Base-by-base conservation (phyloP, 2,888 invertebrate species). In the Volucella inanis region DNA sequence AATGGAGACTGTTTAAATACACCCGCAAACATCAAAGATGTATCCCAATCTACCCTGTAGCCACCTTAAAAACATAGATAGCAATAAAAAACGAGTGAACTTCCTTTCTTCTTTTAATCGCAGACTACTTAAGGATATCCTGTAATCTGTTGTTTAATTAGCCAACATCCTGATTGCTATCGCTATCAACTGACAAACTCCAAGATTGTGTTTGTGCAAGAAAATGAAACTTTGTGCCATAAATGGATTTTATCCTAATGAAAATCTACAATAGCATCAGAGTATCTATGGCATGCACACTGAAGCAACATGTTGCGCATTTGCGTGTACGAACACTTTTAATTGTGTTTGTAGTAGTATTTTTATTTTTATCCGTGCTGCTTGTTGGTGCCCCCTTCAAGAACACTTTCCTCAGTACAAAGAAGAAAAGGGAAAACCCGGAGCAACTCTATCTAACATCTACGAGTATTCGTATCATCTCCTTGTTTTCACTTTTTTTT, bases 71-170 rank as follows among this genome's bases (percentile, higher is more conserved):
- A 3, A 3, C 0, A 3, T 22, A 31, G 54, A 54, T 47, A 38
- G 43, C 22, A 41, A 47, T 47, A 47, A 8, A 57, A 15, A 45
- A 47, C 14, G 39, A 50, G 15, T 18, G 39, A 15, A 61, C 38
- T 38, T 47, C n/a, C 45, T 54, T 62, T 47, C 64, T 18, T 45
- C 6, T 31, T 31, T 31, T 43, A 68, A 81, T 76, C 76, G 70
- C 57, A 14, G 4, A 39, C 41, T 64, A 59, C 43, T 78, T 52
- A 39, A 65, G 79, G 10, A 12, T 18, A 64, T 71, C 52, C 75
- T n/a, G 57, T 70, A 75, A 61, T 80, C 80, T 80, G 67, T 59
- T 71, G 49, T 75, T 75, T 84, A 80, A 84, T 71, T 80, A 76
- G 75, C 70, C 75, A 80, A 61, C 80, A 80, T 45, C 54, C 50